Evolutionary conservation across 2,888 invertebrate species (phyloP), one percentile per base, ranked within the genome.

Genomic region (Drosophila acutilabella): DNA sequence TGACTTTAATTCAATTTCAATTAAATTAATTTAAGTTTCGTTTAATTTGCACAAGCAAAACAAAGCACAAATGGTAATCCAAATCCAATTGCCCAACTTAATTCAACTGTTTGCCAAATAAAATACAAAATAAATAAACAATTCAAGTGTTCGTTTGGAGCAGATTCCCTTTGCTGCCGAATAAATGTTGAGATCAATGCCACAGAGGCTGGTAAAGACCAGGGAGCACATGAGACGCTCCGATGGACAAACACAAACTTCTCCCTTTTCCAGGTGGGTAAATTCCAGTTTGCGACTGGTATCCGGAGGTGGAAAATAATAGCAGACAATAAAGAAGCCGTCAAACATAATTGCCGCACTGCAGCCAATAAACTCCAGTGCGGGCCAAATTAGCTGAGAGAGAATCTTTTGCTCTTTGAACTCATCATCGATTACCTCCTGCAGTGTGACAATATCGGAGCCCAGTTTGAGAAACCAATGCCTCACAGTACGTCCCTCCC

Each of bases 341-440:
- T 78, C 33, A n/a, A 74, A 70, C 79, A 80, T 80, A 3, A 60
- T 72, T 0, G 80, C 79, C 0, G 70, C 60, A 26, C 64, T 36
- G 23, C 80, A 80, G 11, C 80, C 80, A 14, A 80, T n/a, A 2
- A 78, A 80, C 36, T 80, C 51, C 8, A 72, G 4, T 2, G n/a
- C 33, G 1, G 80, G 80, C 78, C 59, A 71, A 7, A 80, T 64
- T 0, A 80, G 7, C 6, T 80, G 78, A 2, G 52, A 42, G 0
- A 71, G 64, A 0, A 14, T 1, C 40, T 51, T 20, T 33, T 44
- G 1, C 7, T 40, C 60, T 2, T 45, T 33, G 0, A 4, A 7
- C 11, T 59, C 8, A 8, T 60, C 42, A 1, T 33, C 11, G 2
- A 16, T 7, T 0, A 72, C 2, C 0, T 66, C 18, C 1, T 56